These are phyloP conservation scores for Acrossocheilus wenchowensis DNA, from an alignment of 2,797 vertebrate genomes.

Conservation along the genomic window DNA sequence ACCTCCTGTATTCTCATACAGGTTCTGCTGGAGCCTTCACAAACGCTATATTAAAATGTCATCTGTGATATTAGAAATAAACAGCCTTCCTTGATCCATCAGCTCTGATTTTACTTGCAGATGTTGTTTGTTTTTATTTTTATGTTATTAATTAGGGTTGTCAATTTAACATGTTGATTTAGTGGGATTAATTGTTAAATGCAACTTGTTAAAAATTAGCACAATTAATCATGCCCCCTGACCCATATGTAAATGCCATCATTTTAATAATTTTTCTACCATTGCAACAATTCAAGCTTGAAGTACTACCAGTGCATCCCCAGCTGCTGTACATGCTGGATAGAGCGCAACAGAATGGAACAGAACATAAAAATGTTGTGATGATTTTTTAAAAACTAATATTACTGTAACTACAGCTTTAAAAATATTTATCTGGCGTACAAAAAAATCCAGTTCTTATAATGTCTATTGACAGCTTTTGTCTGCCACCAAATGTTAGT, in stretches of 20 bases:
- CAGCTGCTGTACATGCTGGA: constrained; percentile 4
- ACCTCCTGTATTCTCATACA: constrained; percentile 24
- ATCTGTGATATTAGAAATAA: constrained; percentile 26
- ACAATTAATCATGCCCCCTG: constrained; percentile 21
- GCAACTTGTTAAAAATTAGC: constrained; percentile 11
- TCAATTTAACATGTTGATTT: constrained; percentile 23
- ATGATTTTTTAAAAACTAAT: neutral
- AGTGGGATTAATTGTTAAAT: constrained; percentile 5
- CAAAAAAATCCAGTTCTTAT: neutral
- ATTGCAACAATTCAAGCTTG: neutral
- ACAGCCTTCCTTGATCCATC: neutral
- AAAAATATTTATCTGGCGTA: neutral
- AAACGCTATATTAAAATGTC: constrained; percentile 30
- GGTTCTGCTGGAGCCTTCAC: constrained; percentile 29
- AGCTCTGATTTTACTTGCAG: constrained; percentile 16
- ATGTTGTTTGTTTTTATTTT: constrained; percentile 34
- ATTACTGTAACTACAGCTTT: neutral
- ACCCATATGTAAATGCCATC: constrained; percentile 21
- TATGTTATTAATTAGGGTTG: constrained; percentile 22
- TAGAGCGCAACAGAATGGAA: neutral
- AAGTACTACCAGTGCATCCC: neutral
- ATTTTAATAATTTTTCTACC: neutral
- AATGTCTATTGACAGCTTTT: neutral
- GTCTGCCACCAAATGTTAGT: neutral
- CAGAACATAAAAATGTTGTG: neutral